Evolutionary conservation across 2,113 vertebrate species (phyloP).

Genomic region (Puma concolor): DNA sequence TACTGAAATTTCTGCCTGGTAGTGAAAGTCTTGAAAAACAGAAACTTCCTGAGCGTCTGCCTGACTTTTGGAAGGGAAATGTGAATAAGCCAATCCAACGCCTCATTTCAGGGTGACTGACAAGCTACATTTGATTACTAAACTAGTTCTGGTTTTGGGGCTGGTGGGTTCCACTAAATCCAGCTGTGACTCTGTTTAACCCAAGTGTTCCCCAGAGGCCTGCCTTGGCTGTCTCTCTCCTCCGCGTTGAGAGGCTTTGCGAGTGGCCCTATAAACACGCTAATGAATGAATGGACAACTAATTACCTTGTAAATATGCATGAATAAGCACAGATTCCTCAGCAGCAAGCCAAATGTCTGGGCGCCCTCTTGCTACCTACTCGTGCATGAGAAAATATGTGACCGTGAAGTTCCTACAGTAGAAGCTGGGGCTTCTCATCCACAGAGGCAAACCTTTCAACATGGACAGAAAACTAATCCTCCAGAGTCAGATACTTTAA

Average conservation of each 20-base stretch:
- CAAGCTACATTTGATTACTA: constrained; percentile 44
- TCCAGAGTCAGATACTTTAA: background rate
- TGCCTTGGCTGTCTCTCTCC: constrained; percentile 63
- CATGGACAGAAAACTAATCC: background rate
- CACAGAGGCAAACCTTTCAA: background rate
- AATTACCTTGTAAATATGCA: constrained; percentile 83
- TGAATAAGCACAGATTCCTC: constrained; percentile 73
- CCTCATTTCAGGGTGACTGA: constrained; percentile 50
- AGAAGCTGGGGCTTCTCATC: background rate
- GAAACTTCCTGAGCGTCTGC: background rate
- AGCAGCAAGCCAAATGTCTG: constrained; percentile 67
- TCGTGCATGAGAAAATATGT: constrained; percentile 49
- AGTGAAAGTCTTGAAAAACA: background rate
- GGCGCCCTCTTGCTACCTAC: constrained; percentile 73
- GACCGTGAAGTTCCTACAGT: background rate
- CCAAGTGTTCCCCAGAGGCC: constrained; percentile 53
- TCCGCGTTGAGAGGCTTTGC: constrained; percentile 69
- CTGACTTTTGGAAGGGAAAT: background rate
- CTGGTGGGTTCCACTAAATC: constrained; percentile 34
- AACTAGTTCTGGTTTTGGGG: constrained; percentile 49
- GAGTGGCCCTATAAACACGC: constrained; percentile 74
- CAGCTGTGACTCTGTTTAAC: constrained; percentile 71
- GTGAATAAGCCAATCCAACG: constrained; percentile 32
- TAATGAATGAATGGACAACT: constrained; percentile 83
- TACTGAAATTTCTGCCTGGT: background rate